Percentiles rank a stretch among this genome's conserved stretches.
phyloP scores from a whole-genome alignment of 2,797 vertebrate species.

The Lacerta bilineata region DNA sequence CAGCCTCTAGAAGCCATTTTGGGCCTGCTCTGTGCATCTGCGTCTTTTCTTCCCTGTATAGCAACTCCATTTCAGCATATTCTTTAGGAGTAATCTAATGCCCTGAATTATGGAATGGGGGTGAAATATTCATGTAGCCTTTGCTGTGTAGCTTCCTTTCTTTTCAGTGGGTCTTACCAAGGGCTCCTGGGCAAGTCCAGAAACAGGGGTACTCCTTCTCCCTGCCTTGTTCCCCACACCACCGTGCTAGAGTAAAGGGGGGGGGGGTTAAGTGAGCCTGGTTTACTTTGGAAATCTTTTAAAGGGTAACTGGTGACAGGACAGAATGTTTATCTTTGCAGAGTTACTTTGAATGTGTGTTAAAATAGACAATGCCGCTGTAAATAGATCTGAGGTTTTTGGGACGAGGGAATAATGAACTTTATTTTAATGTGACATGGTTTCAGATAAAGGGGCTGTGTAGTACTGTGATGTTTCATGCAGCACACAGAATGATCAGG shows the following conservation, averaged over 20 bases:
- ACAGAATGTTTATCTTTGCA: background rate
- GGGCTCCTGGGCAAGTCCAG: too few species aligned
- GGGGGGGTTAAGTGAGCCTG: background rate
- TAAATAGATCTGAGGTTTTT: slow-evolving; percentile 11
- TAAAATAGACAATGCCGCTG: slow-evolving; percentile 7
- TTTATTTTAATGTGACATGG: background rate
- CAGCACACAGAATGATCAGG: background rate
- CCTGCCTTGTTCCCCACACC: background rate
- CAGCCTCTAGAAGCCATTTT: background rate
- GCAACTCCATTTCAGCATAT: background rate
- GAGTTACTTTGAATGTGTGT: background rate
- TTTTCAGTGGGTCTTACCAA: background rate
- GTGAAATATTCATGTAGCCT: background rate
- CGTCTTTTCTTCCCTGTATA: background rate
- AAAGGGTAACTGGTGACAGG: background rate
- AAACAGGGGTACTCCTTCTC: background rate
- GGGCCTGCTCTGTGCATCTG: background rate
- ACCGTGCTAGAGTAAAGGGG: background rate
- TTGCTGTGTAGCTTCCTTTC: background rate
- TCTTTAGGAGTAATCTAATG: background rate
- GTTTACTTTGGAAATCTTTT: background rate
- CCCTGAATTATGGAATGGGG: background rate
- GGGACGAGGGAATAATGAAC: background rate
- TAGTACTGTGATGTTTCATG: background rate
- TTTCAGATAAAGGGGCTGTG: background rate